Evolutionary conservation across 2,888 invertebrate genomes (phyloP), one percentile per base, ranked within the genome.

Genomic region (Notocelia uddmanniana): DNA sequence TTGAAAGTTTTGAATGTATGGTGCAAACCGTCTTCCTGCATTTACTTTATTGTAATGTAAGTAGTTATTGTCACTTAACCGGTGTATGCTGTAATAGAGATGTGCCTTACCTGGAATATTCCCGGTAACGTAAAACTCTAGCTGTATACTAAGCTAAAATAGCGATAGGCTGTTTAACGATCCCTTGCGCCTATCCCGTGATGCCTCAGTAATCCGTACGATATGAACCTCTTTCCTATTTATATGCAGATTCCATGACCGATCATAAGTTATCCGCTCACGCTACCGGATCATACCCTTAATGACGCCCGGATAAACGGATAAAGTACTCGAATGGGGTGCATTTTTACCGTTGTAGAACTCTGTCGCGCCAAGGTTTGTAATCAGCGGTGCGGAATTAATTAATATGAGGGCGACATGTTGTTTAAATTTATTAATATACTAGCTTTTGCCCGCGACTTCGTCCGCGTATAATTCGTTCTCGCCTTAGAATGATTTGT

Each of bases 241-340:
- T 93, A 92, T 92, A 93, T 93, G 93, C 92, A 93, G 91, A 93
- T 93, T 92, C 88, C 86, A 88, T 83, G 84, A 83, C 89, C 89
- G 84, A 88, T 90, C 92, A 92, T 92, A 93, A 92, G 92, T 93
- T 92, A 92, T 89, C 88, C 90, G 88, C 86, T 89, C 87, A 83
- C 82, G 82, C 80, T 81, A 87, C 87, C 87, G 92, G 90, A 92
- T 92, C 92, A 92, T 88, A 85, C 86, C 85, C 86, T 88, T 90
- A 92, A 92, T 92, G 90, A 89, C 85, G 85, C 85, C 80, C 84
- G 86, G 88, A 88, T 89, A 89, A 89, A 90, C 88, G 88, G 86
- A 87, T 85, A 88, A 85, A 85, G 87, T 87, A 83, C 85, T 85
- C 76, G 78, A 78, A 78, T 79, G 79, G 87, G 86, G 87, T 78